Base-by-base conservation (phyloP, 1,140 invertebrate genomes). In the Andricus grossulariae region DNA sequence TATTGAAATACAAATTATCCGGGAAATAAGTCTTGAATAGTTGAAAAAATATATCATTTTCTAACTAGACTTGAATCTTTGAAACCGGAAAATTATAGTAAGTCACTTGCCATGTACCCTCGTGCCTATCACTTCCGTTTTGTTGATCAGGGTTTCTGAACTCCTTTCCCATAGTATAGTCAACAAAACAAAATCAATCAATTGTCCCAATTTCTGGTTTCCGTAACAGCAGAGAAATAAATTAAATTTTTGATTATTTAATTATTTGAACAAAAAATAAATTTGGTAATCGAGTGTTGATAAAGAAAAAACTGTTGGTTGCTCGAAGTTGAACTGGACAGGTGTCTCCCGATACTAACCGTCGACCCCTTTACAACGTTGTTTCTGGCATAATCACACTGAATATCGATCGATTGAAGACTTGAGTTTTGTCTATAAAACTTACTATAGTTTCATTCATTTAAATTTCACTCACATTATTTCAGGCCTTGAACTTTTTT, bases 401-500 rank as follows among this genome's bases (percentile, higher is more conserved):
- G 75, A 81, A 78, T 83, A 85, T 85, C 83, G 83, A 85, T 83
- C 80, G 80, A 77, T 16, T 50, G 60, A 66, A 21, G 57, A 66
- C 60, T 66, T 66, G 60, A 66, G 60, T 66, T 66, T 66, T 66
- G 60, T 66, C 60, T 66, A 39, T 66, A 39, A n/a, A 15, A 66
- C 21, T 66, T 13, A 66, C 60, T 66, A 66, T 66, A 66, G 60
- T 66, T 66, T 66, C 60, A 66, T 66, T n/a, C 60, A 66, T 39
- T 66, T 45, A 16, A n/a, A 21, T 39, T 60, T 60, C 5, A 32
- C 57, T 32, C 7, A 15, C 10, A 60, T 39, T 32, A 32, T 32
- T 32, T 32, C 4, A 32, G 4, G 4, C 25, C 25, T 32, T 5
- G 3, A 0, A 32, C 25, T 32, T 32, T 32, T 32, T 32, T 32